Evolutionary conservation across 2,888 invertebrate species (phyloP), one percentile per base, ranked within the genome.

Genomic region (Drosophila buzzatii): DNA sequence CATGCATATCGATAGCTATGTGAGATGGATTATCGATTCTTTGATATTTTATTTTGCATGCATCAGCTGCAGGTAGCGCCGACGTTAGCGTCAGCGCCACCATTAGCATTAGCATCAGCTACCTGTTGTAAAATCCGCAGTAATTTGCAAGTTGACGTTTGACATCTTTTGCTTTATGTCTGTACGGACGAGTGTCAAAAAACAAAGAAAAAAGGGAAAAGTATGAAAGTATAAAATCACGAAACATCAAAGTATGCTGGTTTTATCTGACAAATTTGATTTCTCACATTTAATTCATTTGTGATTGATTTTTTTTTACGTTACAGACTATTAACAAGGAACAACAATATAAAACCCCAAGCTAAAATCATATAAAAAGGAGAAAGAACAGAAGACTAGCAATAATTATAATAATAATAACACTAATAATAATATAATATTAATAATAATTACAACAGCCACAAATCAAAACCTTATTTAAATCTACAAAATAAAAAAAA

Each of bases 331-430:
- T 73, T 77, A 80, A 65, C 69, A 81, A 81, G 81, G 76, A 82
- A 89, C 66, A 81, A 79, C 67, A 73, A 71, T 52, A 68, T 60
- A 62, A 63, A 81, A 65, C 45, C 56, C 56, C 68, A 83, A 82
- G 74, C 67, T 79, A 76, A 63, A 73, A 66, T 71, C 47, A 73
- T 70, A 72, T 18, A 57, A 63, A 77, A 74, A 90, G 78, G 84
- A 89, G 85, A 76, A 81, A 88, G 82, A 85, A 74, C 70, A 74
- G 85, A 85, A 90, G 82, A 83, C 82, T 85, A 79, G 73, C 81
- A 72, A 71, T 79, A 85, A 83, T 65, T 65, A 70, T 70, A 16
- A 45, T 70, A 79, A 52, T 51, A 53, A 39, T 37, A 53, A 3
- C 39, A 53, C 39, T 10, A 53, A 23, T 20, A 44, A 44, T 44